Base-by-base conservation (phyloP, 2,797 vertebrate species). In the Pyrocephalus nanus region DNA sequence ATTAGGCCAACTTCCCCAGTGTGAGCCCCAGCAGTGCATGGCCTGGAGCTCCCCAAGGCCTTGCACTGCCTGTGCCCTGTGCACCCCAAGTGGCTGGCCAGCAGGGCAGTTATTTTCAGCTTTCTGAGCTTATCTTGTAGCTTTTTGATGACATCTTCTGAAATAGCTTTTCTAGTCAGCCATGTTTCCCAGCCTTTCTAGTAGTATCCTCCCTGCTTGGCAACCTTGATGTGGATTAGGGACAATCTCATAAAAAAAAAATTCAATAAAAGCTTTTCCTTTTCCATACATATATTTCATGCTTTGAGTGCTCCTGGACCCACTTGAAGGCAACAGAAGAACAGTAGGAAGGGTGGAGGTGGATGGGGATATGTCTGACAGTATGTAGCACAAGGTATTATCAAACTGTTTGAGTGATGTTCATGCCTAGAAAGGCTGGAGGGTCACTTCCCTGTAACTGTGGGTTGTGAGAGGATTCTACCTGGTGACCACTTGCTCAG, bases 1-100 rank as follows among this genome's bases (percentile, higher is more conserved):
- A 99, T 99, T 99, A 99, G 99, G 98, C 97, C 98, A 98, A 95
- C 98, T 98, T 98, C 97, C 98, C 98, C 96, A 97, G 90, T 78
- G 85, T 95, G 89, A 90, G 96, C 96, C 94, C 93, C 88, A 91
- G 96, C 96, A 92, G 86, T 86, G n/a, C 92, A 57, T 23, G 80
- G 70, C 92, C 93, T 72, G 77, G 86, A 91, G 92, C 96, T 97
- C 97, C 97, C 96, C 92, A 75, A 97, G 97, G 88, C 96, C 87
- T 94, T 77, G 87, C 1, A 10, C 93, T 86, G 93, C 95, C 70
- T 94, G 72, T 96, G 36, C 86, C 80, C 80, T 0, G 6, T 85
- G 94, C 93, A 94, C 96, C 95, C 97, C 70, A 4, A 94, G 95
- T 87, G 96, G 67, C 65, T 97, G 98, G 97, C 95, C 96, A 95